These are phyloP conservation scores for Thaumetopoea pityocampa DNA, from an alignment of 1,140 invertebrate species.

Conservation along the genomic window DNA sequence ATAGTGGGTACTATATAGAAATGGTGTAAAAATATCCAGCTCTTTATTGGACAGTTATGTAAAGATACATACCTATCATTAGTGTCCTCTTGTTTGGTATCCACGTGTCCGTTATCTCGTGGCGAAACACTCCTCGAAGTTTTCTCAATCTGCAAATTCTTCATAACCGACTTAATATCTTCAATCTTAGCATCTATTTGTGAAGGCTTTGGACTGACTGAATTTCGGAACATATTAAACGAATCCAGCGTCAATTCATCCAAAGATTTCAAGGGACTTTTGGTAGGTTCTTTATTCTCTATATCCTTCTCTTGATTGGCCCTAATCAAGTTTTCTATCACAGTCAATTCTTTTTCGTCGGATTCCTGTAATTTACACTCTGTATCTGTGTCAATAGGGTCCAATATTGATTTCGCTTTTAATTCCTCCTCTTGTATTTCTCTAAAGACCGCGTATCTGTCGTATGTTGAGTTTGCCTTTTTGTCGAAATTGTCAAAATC, in stretches of 20 bases:
- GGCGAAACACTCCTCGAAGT: constrained; percentile 61
- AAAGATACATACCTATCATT: constrained; percentile 72
- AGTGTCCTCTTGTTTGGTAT: constrained; percentile 61
- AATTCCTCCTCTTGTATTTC: constrained; percentile 86
- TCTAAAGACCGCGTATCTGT: constrained; percentile 90
- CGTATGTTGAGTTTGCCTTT: constrained; percentile 69
- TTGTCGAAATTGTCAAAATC: constrained; percentile 80
- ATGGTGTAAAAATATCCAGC: neutral
- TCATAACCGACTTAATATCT: constrained; percentile 73
- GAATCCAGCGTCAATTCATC: constrained; percentile 68
- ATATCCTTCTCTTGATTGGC: constrained; percentile 36
- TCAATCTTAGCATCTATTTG: constrained; percentile 69
- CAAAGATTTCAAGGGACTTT: constrained; percentile 57
- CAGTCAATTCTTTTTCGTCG: constrained; percentile 63
- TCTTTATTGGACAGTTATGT: neutral
- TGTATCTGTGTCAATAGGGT: constrained; percentile 44
- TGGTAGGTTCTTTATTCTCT: constrained; percentile 40
- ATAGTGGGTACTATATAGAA: too few relatives aligned
- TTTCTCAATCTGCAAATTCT: constrained; percentile 65
- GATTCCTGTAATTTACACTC: constrained; percentile 63
- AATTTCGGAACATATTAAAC: constrained; percentile 66
- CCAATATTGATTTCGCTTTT: constrained; percentile 74
- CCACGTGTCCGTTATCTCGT: constrained; percentile 45
- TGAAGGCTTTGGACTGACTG: constrained; percentile 58
- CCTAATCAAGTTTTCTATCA: constrained; percentile 44